Conservation (phyloP, 2,797 vertebrate species). For the Tauraco hartlaubi region DNA sequence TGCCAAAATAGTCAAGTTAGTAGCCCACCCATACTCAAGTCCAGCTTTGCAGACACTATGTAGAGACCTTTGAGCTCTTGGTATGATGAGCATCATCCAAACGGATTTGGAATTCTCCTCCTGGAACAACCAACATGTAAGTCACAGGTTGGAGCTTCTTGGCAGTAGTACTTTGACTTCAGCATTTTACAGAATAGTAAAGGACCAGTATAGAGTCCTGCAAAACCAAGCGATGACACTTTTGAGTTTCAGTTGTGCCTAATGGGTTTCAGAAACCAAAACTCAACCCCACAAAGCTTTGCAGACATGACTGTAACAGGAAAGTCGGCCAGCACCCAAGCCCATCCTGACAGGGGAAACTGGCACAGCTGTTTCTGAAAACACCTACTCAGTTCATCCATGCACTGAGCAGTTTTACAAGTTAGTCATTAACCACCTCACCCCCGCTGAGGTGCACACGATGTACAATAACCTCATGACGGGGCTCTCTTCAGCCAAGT, state of each 20-base stretch:
- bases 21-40: background rate
- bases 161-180: background rate
- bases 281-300: conserved; percentile 11
- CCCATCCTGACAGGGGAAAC: conserved; percentile 38
- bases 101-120: background rate
- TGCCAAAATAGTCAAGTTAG: background rate
- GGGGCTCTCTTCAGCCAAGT: background rate
- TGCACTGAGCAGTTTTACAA: background rate
- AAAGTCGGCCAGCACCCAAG: conserved; percentile 46
- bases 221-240: background rate
- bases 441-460: background rate
- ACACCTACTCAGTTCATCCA: conserved; percentile 59
- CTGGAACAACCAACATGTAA: background rate
- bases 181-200: background rate
- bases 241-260: conserved; percentile 7
- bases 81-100: background rate
- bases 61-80: background rate
- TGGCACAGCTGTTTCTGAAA: conserved; percentile 61
- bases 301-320: conserved; percentile 11
- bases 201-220: background rate
- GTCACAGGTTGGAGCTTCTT: background rate
- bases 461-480: background rate
- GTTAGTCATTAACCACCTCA: conserved; percentile 52
- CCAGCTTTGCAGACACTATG: background rate
- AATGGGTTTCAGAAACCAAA: conserved; percentile 38